Base-by-base conservation (phyloP, 2,113 vertebrate species). In the Phyllostomus discolor region DNA sequence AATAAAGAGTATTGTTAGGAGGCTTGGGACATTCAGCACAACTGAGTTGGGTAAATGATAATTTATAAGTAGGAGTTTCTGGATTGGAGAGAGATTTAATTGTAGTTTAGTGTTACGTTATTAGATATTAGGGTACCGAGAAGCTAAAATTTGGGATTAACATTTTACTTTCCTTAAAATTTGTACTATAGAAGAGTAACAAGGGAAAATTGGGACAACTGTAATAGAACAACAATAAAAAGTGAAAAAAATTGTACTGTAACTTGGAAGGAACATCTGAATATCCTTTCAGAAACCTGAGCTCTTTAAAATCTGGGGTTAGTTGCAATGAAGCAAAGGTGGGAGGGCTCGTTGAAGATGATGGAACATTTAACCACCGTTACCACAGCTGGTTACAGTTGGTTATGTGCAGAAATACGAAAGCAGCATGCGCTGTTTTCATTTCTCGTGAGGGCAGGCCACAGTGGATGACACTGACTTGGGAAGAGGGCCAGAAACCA, bases 111-210 rank as follows among this genome's bases (percentile, higher is more conserved):
- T 94, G 31, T 15, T 93, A 24, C 16, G 69, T 94, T 97, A 69
- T 33, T 96, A 89, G 48, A 62, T 67, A 72, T 4, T 80, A 69
- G 43, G 83, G 88, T 85, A n/a, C 41, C 26, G 91, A 94, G 67
- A 97, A 96, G 54, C n/a, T 88, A 89, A 93, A 91, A 87, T 81
- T 59, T 94, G 59, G 75, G 17, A 73, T 87, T 96, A 35, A 20
- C 12, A 66, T 92, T 26, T 90, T 96, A 66, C 50, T 95, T 17
- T 89, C 91, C 52, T 48, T 94, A 43, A 88, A 88, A 70, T 59
- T 0, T 81, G 43, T 81, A 70, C 26, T 19, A 1, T 95, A 91
- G 57, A 26, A 59, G 57, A 59, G 57, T 22, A 59, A 26, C 24
- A 9, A 26, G 57, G 24, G 22, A 26, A 59, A 59, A 59, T 59